Conservation (phyloP, 2,797 vertebrate genomes). For the Anguilla pacifica region DNA sequence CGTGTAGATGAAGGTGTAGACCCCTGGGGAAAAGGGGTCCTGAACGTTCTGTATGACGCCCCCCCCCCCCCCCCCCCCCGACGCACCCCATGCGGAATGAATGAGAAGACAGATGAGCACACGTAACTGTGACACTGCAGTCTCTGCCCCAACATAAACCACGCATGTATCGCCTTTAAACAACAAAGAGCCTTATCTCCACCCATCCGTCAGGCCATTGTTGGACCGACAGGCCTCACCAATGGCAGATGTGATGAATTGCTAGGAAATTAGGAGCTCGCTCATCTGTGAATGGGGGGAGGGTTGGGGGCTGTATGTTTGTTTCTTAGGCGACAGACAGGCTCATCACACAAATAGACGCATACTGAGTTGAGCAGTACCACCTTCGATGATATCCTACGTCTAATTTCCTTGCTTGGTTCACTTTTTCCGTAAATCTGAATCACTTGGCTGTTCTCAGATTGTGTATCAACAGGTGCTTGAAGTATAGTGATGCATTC, state of each 20-base stretch:
- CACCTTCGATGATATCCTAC: background rate
- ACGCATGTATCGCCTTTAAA: slow-evolving; percentile 6
- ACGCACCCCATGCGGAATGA: background rate
- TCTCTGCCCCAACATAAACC: slow-evolving; percentile 16
- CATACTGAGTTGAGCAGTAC: background rate
- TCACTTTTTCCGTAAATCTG: background rate
- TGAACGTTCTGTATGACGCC: background rate
- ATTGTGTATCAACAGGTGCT: background rate
- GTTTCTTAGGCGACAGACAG: background rate
- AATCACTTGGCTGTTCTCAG: background rate
- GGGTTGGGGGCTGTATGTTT: slow-evolving; percentile 4
- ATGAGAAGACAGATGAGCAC: slow-evolving; percentile 5
- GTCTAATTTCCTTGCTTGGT: background rate
- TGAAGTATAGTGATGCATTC: background rate
- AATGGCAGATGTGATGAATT: slow-evolving; percentile 59
- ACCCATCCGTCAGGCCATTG: slow-evolving; percentile 47
- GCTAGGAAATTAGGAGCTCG: slow-evolving; percentile 57
- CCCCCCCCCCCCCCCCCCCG: background rate
- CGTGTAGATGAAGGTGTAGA: background rate
- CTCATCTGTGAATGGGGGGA: slow-evolving; percentile 52
- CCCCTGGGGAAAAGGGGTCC: background rate
- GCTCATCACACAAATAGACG: background rate
- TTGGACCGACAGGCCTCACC: slow-evolving; percentile 50
- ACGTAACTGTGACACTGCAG: background rate
- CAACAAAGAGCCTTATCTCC: slow-evolving; percentile 41